A percentile compares a stretch with the other conserved stretches of the same genome.
phyloP scores from a whole-genome alignment of 2,888 invertebrate genomes.

The Coleophora flavipennella region DNA sequence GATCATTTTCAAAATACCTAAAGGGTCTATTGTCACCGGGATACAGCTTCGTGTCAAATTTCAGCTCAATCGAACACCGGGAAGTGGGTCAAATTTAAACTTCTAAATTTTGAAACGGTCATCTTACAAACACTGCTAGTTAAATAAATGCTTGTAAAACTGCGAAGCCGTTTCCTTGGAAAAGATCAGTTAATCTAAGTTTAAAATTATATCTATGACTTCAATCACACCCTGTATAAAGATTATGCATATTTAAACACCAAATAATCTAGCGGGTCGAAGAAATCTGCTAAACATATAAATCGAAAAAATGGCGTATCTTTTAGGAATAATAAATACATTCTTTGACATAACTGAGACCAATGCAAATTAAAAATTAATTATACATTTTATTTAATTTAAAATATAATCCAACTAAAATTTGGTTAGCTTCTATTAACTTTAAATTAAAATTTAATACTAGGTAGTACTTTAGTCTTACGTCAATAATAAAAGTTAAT shows the following conservation, averaged over 20 bases:
- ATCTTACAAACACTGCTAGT: no score
- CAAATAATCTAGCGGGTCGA: constrained; percentile 12
- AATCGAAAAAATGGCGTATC: constrained; percentile 23
- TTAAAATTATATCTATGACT: no score
- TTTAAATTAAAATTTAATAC: constrained; percentile 34
- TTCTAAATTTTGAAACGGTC: no score
- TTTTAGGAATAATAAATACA: constrained; percentile 33
- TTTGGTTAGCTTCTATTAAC: constrained; percentile 50
- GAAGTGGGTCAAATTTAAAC: no score
- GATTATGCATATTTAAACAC: constrained; percentile 9
- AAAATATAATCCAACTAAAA: constrained; percentile 41
- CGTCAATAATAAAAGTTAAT: constrained; percentile 26
- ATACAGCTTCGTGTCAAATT: no score
- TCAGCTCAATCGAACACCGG: no score
- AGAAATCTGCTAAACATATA: constrained; percentile 13
- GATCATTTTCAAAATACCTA: no score
- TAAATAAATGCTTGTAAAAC: no score
- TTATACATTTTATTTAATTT: constrained; percentile 24
- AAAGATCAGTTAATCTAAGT: no score
- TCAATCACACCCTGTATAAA: no score
- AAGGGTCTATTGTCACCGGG: no score
- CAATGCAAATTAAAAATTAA: constrained; percentile 42
- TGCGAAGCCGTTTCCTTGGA: no score
- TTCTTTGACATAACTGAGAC: constrained; percentile 68
- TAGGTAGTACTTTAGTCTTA: constrained; percentile 39